Conservation (phyloP, 30 jellyfish, hydroid and myxozoan genomes). For the Sanderia malayensis region DNA sequence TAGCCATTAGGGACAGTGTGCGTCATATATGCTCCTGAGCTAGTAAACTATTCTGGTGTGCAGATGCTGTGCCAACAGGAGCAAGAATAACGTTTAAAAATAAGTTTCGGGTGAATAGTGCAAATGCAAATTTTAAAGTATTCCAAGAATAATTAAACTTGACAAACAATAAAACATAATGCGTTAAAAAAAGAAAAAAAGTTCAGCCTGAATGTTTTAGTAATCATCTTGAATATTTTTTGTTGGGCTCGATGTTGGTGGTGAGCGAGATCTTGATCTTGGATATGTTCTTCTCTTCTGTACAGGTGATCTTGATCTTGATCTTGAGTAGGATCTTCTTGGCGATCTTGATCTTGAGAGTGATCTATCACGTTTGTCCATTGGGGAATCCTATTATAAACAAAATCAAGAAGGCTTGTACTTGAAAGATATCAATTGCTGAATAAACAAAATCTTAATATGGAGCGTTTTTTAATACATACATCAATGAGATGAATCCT, state of each 20-base stretch:
- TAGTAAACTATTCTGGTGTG: too few species aligned
- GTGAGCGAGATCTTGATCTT: slow-evolving; percentile 64
- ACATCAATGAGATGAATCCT: slow-evolving; percentile 85
- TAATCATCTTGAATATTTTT: slow-evolving; percentile 5
- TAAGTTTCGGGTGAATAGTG: too few species aligned
- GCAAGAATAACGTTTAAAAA: too few species aligned
- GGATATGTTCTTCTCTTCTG: slow-evolving; percentile 46
- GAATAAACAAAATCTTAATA: background rate
- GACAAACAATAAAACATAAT: too few species aligned
- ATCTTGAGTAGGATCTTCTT: slow-evolving; percentile 32
- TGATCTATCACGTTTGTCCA: slow-evolving; percentile 42
- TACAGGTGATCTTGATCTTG: slow-evolving; percentile 66
- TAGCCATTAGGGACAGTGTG: too few species aligned
- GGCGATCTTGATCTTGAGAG: slow-evolving; percentile 64
- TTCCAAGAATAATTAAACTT: too few species aligned
- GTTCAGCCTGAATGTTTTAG: slow-evolving; percentile 7
- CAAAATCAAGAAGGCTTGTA: too few species aligned
- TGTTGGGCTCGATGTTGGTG: slow-evolving; percentile 53
- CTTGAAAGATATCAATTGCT: background rate
- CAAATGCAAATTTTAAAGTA: too few species aligned
- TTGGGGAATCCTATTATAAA: slow-evolving; percentile 75
- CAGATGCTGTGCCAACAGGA: too few species aligned
- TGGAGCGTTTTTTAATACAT: slow-evolving; percentile 26
- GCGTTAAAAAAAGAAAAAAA: too few species aligned
- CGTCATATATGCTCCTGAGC: too few species aligned